A percentile compares a stretch with the other conserved stretches of the same genome.
Conservation (phyloP, 92 coral and sea anemone species). For the Umimayanthus chanpuru region DNA sequence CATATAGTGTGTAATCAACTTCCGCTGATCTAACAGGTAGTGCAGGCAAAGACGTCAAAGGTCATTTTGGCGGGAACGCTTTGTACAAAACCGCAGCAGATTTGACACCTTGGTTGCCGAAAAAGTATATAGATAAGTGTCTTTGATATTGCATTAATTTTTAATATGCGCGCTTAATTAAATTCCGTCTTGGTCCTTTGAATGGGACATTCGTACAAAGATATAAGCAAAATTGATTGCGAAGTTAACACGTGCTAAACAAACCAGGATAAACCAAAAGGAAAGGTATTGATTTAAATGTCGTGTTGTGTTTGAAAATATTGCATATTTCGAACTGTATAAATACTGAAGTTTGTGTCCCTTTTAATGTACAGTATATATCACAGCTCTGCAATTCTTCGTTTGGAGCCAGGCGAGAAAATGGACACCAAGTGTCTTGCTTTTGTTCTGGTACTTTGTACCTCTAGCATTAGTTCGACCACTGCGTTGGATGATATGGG, state of each 20-base stretch:
- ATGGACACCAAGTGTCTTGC: slow-evolving; percentile 6
- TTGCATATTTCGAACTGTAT: too few species aligned
- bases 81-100: background rate
- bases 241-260: background rate
- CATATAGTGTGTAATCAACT: too few species aligned
- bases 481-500: background rate
- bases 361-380: background rate
- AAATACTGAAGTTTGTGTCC: background rate
- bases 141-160: background rate
- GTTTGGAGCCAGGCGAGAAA: background rate
- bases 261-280: background rate
- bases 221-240: background rate
- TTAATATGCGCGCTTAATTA: too few species aligned
- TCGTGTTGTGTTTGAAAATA: background rate
- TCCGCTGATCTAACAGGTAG: background rate
- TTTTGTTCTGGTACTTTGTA: background rate
- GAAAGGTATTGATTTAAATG: background rate
- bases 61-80: background rate
- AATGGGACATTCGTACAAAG: background rate
- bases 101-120: background rate
- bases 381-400: background rate
- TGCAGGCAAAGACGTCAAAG: background rate
- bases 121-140: background rate
- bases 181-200: background rate
- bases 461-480: background rate